Evolutionary conservation across 2,888 invertebrate genomes (phyloP), one percentile per base, ranked within the genome.

Genomic region (Hypsopygia costalis): DNA sequence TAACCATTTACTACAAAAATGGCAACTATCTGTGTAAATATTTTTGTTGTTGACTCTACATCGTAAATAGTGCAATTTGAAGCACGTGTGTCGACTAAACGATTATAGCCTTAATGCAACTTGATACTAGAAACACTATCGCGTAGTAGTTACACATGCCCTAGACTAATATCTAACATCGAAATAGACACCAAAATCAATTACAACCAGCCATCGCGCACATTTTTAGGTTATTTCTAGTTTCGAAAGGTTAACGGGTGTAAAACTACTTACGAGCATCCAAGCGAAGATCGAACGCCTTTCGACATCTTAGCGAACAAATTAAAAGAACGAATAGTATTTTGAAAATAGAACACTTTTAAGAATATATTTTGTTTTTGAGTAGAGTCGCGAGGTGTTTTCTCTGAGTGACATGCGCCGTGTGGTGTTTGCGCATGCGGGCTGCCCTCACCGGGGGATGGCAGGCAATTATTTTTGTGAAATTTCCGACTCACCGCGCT

Each of bases 391-490:
- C 61, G 63, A 62, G 68, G 51, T 51, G 57, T 52, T 54, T 52
- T 55, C 47, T 44, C 41, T 44, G 47, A 52, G 45, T 58, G 74
- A 58, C 82, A 81, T 80, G 82, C 83, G 82, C 82, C 69, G 57
- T 51, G 51, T 45, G 52, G n/a, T 35, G 8, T 34, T 38, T 33
- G 60, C 77, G 55, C 81, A 69, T 82, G 83, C 83, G 83, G 61
- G 40, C 30, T 65, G 32, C 3, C 0, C 28, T 20, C 30, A 16
- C 21, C 11, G 7, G 43, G 34, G 44, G 54, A 49, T 49, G 49
- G 54, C 62, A 62, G 64, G 65, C 72, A 79, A 85, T 81, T 75
- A 81, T 71, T 73, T 61, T 66, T 60, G 62, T 68, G 68, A 74
- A 76, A 80, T 83, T 81, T 85, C 85, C 85, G 76, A 49, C 54